Conservation (phyloP, 2,113 vertebrate genomes). For the Ochotona curzoniae region DNA sequence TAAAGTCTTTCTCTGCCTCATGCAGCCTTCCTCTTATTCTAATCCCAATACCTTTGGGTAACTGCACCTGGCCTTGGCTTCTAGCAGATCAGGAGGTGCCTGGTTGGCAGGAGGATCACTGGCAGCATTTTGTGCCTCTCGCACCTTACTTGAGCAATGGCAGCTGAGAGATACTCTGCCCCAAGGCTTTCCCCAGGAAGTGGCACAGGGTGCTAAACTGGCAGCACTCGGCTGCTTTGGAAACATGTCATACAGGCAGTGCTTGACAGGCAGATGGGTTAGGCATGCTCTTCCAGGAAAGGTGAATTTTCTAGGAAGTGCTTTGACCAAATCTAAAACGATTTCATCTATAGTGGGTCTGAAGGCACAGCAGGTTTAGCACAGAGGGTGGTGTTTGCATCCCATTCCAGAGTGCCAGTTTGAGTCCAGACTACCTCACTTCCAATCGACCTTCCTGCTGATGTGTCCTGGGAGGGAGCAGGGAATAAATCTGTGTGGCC, state of each 20-base stretch:
- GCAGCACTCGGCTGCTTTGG: background rate
- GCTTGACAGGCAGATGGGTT: background rate
- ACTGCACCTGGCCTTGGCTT: slow-evolving; percentile 5
- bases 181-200: slow-evolving; percentile 29
- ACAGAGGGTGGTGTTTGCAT: no score
- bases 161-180: background rate
- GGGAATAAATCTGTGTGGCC: no score
- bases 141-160: background rate
- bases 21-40: background rate
- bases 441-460: no score
- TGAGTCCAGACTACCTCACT: no score
- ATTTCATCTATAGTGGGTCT: background rate
- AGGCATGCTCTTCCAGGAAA: slow-evolving; percentile 2
- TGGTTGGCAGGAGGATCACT: slow-evolving; percentile 33
- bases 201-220: background rate
- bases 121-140: background rate
- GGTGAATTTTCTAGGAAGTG: slow-evolving; percentile 52
- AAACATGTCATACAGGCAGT: background rate
- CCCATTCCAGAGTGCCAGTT: no score
- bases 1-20: background rate
- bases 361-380: no score
- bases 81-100: slow-evolving; percentile 4
- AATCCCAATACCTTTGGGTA: background rate
- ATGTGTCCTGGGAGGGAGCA: no score
- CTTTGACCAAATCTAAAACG: slow-evolving; percentile 14